Evolutionary conservation across 1,140 invertebrate species (phyloP), one percentile per base, ranked within the genome.

Genomic region (Conus betulinus): DNA sequence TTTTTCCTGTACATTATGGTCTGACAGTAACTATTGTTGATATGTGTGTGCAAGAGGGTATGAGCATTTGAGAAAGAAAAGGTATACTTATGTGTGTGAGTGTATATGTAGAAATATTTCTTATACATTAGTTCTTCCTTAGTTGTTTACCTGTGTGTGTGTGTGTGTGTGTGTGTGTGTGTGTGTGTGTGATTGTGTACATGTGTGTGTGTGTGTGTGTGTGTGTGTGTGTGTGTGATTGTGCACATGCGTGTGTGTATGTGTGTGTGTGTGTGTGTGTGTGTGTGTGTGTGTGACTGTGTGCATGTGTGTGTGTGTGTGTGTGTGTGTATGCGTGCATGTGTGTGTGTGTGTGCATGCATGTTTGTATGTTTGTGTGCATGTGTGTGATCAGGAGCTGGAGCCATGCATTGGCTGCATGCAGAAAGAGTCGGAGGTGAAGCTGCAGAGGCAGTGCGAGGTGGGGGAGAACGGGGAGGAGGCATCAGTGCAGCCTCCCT

Each of bases 391-490:
- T 25, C 93, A 98, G 97, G 97, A 97, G 89, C 93, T 97, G 63
- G 97, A 98, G 85, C 96, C 96, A 55, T 99, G 98, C 93, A 97
- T 98, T 91, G 98, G 98, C 8, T 99, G 98, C 93, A 98, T 98
- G 97, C 96, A 97, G 94, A 96, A 96, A 78, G 93, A 94, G 67
- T 97, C 98, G 1, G 97, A 98, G 94, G 97, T 98, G 11, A 98
- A 98, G 95, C 95, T 99, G 13, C 96, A 97, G 78, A 97, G 97
- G 93, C 96, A 96, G 79, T 98, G 98, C 93, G 92, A 93, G 88
- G 94, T 91, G 94, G 91, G 87, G 92, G 87, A 91, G 95, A 91
- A 93, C 92, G 88, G 90, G 89, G 92, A 88, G 92, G 79, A 8
- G 10, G 60, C 51, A n/a, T 84, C 52, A 39, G 85, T 27, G n/a